These are phyloP conservation scores for Neolamprologus variostigma DNA, from an alignment of 2,113 vertebrate genomes.

Conservation along the genomic window DNA sequence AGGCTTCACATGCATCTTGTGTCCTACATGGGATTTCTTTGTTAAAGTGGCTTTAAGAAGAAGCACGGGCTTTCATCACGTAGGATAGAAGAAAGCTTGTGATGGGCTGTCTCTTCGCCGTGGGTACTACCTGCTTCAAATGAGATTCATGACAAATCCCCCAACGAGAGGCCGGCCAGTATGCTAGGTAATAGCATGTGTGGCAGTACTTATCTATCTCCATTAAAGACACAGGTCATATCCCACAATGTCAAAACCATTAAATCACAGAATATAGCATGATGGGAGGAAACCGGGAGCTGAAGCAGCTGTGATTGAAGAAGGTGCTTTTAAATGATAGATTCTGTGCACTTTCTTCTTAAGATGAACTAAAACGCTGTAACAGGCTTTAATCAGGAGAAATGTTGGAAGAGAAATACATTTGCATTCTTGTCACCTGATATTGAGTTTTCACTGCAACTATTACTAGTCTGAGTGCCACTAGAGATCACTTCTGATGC, in stretches of 20 bases:
- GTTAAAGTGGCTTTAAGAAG: background rate
- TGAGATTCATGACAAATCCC: slow-evolving; percentile 58
- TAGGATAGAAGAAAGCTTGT: background rate
- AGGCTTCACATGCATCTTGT: background rate
- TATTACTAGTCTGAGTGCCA: background rate
- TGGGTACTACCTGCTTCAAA: slow-evolving; percentile 31
- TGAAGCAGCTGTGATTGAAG: background rate
- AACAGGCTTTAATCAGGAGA: background rate
- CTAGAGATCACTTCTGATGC: background rate
- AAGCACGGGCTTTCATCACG: background rate
- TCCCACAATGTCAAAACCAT: slow-evolving; percentile 51
- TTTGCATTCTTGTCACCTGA: background rate
- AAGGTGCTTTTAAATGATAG: background rate
- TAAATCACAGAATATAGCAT: slow-evolving; percentile 33
- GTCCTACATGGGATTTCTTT: background rate
- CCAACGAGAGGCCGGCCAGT: slow-evolving; percentile 41
- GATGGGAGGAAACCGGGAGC: background rate
- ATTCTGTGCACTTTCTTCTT: background rate
- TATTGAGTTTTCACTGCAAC: background rate
- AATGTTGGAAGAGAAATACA: background rate
- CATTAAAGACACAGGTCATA: slow-evolving; percentile 51
- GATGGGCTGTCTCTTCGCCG: background rate
- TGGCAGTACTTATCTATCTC: slow-evolving; percentile 47
- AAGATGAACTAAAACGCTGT: background rate
- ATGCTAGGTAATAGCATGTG: slow-evolving; percentile 40